These are phyloP conservation scores for Ammodytes dubius DNA, from an alignment of 2,113 vertebrate genomes.

Conservation along the genomic window DNA sequence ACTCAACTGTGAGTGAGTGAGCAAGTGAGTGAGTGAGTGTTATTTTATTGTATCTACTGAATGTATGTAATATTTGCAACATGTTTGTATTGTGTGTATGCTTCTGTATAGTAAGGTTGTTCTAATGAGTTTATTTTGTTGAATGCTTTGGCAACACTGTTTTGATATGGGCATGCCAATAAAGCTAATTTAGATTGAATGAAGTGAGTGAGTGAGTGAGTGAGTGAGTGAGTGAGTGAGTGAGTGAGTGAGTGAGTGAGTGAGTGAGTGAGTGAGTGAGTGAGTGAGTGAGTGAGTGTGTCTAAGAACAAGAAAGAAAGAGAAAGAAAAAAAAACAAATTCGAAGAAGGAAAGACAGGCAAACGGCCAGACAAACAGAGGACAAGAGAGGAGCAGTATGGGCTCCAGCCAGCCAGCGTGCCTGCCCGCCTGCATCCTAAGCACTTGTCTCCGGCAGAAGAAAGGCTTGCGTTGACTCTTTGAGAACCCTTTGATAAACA, in stretches of 20 bases:
- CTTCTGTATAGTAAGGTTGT: too few species aligned
- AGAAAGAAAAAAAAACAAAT: neutral
- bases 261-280: neutral
- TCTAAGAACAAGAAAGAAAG: neutral
- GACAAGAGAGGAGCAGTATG: conserved; percentile 15
- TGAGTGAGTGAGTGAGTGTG: neutral
- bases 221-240: neutral
- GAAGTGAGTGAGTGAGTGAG: conserved; percentile 4
- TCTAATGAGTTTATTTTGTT: too few species aligned
- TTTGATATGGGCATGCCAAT: too few species aligned
- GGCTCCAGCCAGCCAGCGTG: neutral
- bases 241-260: conserved; percentile 1
- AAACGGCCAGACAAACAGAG: conserved; percentile 11
- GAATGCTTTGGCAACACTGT: too few species aligned
- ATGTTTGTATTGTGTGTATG: too few species aligned
- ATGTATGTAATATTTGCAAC: too few species aligned
- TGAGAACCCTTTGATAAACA: conserved; percentile 67
- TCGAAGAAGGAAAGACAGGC: conserved; percentile 2
- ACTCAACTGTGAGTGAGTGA: conserved; percentile 8
- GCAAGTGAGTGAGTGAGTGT: neutral
- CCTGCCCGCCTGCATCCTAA: conserved; percentile 37
- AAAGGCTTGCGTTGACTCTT: conserved; percentile 51
- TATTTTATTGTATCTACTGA: too few species aligned
- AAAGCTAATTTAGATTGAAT: too few species aligned
- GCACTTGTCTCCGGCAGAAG: conserved; percentile 26